Base-by-base conservation (phyloP, 2,797 vertebrate genomes). In the Taeniopygia guttata region DNA sequence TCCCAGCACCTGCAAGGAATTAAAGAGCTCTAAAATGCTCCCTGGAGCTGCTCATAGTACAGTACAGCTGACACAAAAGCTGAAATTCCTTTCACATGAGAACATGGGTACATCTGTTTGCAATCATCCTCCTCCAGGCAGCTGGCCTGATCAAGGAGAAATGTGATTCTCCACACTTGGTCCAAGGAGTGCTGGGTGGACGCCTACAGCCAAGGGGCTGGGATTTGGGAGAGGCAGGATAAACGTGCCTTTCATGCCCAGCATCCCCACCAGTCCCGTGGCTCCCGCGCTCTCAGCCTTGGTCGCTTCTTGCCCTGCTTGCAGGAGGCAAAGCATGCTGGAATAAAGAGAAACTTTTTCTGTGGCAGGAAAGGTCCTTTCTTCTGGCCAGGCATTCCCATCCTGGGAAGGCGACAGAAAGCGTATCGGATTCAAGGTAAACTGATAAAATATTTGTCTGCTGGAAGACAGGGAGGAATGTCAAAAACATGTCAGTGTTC, bases 61-160 rank as follows among this genome's bases (percentile, higher is more conserved):
- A 55, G n/a, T 66, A 48, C 32, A 49, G 38, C 63, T 8, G 4
- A 32, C 63, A 81, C 56, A 62, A 73, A 80, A 77, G 26, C 68
- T 56, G 38, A 29, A 95, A 97, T 97, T 95, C 94, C 69, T 96
- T 96, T 95, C 87, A 48, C 66, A 93, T 93, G 90, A 95, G 90
- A 87, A 51, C 90, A 93, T 0, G 66, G 77, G 45, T 66, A 94
- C 97, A 97, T 97, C 96, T 97, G 97, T 93, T 97, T 96, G 89
- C 95, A 95, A 97, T 98, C 96, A 94, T 79, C 68, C 27, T 90
- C 91, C 79, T 87, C 58, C 88, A 90, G 69, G 91, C 97, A 95
- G 87, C 46, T 7, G 0, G 89, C 88, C 93, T 75, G 87, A 96
- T 72, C 70, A 56, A 89, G 90, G 55, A 79, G 96, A 96, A 97